Percentiles rank a stretch among this genome's conserved stretches.
Evolutionary conservation across 2,797 vertebrate genomes (phyloP).

Genomic region (Peromyscus eremicus): DNA sequence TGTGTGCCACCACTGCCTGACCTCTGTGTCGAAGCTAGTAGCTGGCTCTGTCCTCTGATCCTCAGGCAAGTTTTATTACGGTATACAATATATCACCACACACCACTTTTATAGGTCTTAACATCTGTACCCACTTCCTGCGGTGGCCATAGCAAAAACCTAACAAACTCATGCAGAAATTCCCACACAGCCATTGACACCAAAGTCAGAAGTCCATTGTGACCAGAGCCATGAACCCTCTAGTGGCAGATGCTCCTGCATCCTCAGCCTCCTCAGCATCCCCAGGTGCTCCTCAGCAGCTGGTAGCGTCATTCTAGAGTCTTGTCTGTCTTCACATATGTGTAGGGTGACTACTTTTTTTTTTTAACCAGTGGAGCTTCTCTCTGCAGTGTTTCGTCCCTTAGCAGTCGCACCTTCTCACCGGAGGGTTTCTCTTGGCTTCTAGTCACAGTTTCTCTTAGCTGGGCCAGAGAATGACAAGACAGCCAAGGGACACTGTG

Average conservation of each 20-base stretch:
- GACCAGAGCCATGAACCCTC: background rate
- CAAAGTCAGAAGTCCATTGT: no score
- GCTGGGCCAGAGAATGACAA: background rate
- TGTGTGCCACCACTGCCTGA: no score
- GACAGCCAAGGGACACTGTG: background rate
- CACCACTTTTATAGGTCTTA: fast-evolving
- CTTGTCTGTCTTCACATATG: background rate
- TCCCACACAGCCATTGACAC: background rate
- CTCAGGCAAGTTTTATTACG: no score
- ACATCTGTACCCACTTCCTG: background rate
- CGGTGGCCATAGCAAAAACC: background rate
- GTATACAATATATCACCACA: no score
- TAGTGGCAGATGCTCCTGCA: background rate
- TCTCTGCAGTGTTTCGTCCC: fast-evolving
- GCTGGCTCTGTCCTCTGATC: no score
- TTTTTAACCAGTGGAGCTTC: background rate
- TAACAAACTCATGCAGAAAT: fast-evolving
- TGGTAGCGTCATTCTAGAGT: background rate
- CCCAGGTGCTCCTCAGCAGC: background rate
- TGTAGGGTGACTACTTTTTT: background rate
- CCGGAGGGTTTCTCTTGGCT: fast-evolving
- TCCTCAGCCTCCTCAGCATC: no score
- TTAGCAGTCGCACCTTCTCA: background rate
- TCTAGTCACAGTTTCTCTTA: no score
- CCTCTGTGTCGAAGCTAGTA: no score